Conservation (phyloP, 2,113 vertebrate genomes). For the Eulemur macaco region DNA sequence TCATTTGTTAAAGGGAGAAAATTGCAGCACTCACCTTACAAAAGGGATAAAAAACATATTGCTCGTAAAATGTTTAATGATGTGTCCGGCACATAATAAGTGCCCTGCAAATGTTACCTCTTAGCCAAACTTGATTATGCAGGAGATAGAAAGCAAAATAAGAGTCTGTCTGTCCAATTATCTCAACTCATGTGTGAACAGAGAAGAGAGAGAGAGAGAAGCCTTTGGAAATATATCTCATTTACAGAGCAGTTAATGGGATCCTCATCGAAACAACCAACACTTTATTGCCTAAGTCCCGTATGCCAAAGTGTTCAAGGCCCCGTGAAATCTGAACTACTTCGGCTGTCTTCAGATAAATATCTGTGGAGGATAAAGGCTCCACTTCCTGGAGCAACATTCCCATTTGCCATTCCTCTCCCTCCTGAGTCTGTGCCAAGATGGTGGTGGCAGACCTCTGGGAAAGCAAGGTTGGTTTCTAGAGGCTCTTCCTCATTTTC, state of each 20-base stretch:
- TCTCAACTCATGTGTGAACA: not conserved
- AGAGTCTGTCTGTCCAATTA: not conserved
- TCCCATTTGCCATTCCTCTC: not conserved
- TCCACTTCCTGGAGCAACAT: not conserved
- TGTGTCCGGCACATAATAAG: not conserved
- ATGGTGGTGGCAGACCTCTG: not conserved
- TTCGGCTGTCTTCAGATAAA: not conserved
- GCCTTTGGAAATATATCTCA: not conserved
- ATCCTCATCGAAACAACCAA: not conserved
- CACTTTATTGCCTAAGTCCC: not conserved
- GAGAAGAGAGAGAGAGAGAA: not conserved
- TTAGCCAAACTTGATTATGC: not conserved
- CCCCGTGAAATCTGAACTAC: not conserved
- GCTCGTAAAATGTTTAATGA: not conserved
- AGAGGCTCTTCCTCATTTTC: slow-evolving; percentile 45
- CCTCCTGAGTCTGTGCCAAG: not conserved
- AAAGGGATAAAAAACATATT: not conserved
- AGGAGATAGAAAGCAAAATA: not conserved
- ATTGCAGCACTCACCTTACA: not conserved
- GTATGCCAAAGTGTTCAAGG: not conserved
- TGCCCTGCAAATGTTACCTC: not conserved
- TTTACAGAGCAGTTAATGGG: not conserved
- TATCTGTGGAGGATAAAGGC: not conserved
- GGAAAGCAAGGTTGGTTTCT: slow-evolving; percentile 38
- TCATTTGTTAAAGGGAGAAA: not conserved